Percentiles rank a stretch among this genome's conserved stretches.
Evolutionary conservation across 1,140 invertebrate species (phyloP).

Genomic region (Onthophagus taurus): DNA sequence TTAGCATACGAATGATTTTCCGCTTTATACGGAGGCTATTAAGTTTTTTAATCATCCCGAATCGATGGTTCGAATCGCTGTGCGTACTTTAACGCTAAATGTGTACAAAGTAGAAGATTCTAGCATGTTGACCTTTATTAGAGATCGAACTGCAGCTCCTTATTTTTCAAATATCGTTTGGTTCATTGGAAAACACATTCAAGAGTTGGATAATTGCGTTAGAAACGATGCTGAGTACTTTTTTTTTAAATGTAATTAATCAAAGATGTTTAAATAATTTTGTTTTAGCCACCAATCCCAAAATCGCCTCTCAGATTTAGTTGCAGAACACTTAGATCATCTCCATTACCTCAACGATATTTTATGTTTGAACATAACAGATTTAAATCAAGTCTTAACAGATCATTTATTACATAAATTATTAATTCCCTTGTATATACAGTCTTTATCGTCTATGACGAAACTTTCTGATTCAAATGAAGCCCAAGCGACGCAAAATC

Average conservation of each 20-base stretch:
- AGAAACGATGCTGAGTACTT: constrained; percentile 89
- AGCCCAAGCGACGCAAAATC: constrained; percentile 48
- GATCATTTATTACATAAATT: constrained; percentile 91
- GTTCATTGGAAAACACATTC: constrained; percentile 97
- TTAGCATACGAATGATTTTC: constrained; percentile 98
- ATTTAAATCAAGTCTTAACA: constrained; percentile 91
- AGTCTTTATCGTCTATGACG: constrained; percentile 58
- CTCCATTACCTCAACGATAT: constrained; percentile 98
- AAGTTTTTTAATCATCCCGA: constrained; percentile 99
- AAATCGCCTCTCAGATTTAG: constrained; percentile 84
- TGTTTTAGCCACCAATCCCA: constrained; percentile 76
- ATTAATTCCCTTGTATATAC: constrained; percentile 89
- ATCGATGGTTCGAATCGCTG: constrained; percentile 98
- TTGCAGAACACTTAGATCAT: constrained; percentile 96
- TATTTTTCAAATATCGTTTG: constrained; percentile 99
- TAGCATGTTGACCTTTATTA: constrained; percentile 92
- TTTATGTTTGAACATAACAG: constrained; percentile 80
- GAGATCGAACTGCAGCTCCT: constrained; percentile 89
- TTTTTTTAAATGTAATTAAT: background rate
- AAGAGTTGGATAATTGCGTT: constrained; percentile 92
- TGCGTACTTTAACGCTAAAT: constrained; percentile 93
- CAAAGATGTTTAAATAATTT: background rate
- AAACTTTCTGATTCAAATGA: constrained; percentile 30
- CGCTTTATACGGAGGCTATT: constrained; percentile 96
- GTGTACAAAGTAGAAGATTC: constrained; percentile 93